phyloP scores from a whole-genome alignment of 2,113 vertebrate species.

The rabbit (Oryctolagus cuniculus) region DNA sequence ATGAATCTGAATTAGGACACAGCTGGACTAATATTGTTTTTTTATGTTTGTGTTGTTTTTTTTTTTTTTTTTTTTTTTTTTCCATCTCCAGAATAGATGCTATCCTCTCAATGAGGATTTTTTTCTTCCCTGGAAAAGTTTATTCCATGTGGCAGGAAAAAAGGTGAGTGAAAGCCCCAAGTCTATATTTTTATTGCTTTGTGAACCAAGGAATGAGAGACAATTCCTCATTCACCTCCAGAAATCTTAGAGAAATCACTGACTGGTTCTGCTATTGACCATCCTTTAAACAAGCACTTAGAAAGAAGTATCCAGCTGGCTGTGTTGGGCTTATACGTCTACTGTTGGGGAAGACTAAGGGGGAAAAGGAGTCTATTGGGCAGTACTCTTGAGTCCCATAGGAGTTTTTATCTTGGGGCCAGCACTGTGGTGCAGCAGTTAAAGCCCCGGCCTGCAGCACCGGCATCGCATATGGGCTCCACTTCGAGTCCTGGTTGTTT shows the following conservation, averaged over 20 bases:
- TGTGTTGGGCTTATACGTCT: background rate
- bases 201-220: background rate
- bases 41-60: no score
- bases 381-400: background rate
- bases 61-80: background rate
- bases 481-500: no score
- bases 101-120: background rate
- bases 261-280: background rate
- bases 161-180: background rate
- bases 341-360: background rate
- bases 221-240: background rate
- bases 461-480: no score
- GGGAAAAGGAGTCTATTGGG: background rate
- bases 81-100: background rate
- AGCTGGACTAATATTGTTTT: background rate
- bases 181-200: background rate
- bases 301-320: background rate
- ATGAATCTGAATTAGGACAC: background rate
- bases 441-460: no score
- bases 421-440: no score
- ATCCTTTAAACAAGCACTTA: background rate
- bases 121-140: background rate
- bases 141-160: background rate
- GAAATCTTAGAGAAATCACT: background rate
- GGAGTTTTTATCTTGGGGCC: no score